phyloP scores from a whole-genome alignment of 2,797 vertebrate genomes.

The Lates japonicus region DNA sequence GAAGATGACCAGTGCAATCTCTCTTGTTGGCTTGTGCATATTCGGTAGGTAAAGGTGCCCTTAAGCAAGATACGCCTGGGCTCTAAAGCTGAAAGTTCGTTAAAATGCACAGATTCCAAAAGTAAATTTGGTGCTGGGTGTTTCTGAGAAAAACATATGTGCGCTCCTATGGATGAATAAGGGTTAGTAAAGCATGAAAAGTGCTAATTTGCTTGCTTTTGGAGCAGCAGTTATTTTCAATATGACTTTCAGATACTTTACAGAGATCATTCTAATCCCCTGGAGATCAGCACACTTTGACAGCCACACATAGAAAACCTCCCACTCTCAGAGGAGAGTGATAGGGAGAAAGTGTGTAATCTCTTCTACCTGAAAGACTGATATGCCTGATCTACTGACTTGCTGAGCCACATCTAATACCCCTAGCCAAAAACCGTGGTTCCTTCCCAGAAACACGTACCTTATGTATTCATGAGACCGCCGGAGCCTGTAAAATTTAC shows the following conservation, averaged over 20 bases:
- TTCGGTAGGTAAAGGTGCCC: not conserved
- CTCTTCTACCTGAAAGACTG: slow-evolving; percentile 46
- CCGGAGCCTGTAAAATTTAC: slow-evolving; percentile 11
- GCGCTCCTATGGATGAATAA: not conserved
- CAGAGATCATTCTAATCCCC: slow-evolving; percentile 29
- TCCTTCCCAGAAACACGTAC: slow-evolving; percentile 26
- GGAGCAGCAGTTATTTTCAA: slow-evolving; percentile 37
- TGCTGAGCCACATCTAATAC: slow-evolving; percentile 36
- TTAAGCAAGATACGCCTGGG: not conserved
- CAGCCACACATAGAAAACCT: slow-evolving; percentile 30
- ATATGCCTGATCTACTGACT: slow-evolving; percentile 41
- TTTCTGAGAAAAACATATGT: not conserved
- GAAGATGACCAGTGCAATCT: not conserved
- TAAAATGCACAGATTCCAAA: not conserved
- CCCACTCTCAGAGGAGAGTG: slow-evolving; percentile 42
- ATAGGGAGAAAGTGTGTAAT: slow-evolving; percentile 44
- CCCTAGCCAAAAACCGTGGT: not conserved
- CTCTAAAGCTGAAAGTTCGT: not conserved
- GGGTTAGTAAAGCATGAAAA: slow-evolving; percentile 15
- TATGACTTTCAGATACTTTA: slow-evolving; percentile 43
- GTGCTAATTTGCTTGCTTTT: slow-evolving; percentile 30
- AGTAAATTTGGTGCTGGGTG: not conserved
- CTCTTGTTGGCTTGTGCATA: not conserved
- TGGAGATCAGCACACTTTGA: slow-evolving; percentile 35
- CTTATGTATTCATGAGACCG: slow-evolving; percentile 14